phyloP scores from a whole-genome alignment of 2,113 vertebrate genomes.

The Pitta sordida region DNA sequence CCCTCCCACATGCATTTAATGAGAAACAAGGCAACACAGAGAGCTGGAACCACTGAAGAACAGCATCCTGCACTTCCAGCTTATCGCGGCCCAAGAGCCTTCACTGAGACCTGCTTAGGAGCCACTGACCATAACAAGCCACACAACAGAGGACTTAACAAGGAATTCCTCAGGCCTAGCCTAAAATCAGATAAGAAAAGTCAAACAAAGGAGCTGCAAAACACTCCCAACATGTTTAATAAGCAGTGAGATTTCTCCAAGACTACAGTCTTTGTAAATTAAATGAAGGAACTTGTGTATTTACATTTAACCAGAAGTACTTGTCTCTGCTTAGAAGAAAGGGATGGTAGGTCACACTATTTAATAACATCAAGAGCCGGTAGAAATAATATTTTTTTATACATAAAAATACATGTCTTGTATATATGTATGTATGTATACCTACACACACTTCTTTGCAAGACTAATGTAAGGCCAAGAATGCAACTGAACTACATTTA shows the following conservation, averaged over 20 bases:
- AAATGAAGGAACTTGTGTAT: not conserved
- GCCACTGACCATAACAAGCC: not conserved
- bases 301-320: not conserved
- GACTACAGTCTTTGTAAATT: not conserved
- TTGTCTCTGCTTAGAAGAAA: not conserved
- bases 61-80: not conserved
- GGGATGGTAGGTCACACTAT: not conserved
- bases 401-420: not conserved
- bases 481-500: not conserved
- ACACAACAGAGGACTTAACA: not conserved
- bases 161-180: not conserved
- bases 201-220: conserved; percentile 12
- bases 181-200: not conserved
- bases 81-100: not conserved
- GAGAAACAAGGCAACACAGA: not conserved
- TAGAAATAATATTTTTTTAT: not conserved
- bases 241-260: not conserved
- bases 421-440: not conserved
- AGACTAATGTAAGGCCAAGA: not conserved
- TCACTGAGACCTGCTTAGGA: not conserved
- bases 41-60: not conserved
- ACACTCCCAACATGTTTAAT: not conserved
- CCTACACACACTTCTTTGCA: not conserved
- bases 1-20: rapidly evolving
- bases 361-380: not conserved